Base-by-base conservation (phyloP, 2,888 invertebrate genomes). In the Xanthia icteritia region DNA sequence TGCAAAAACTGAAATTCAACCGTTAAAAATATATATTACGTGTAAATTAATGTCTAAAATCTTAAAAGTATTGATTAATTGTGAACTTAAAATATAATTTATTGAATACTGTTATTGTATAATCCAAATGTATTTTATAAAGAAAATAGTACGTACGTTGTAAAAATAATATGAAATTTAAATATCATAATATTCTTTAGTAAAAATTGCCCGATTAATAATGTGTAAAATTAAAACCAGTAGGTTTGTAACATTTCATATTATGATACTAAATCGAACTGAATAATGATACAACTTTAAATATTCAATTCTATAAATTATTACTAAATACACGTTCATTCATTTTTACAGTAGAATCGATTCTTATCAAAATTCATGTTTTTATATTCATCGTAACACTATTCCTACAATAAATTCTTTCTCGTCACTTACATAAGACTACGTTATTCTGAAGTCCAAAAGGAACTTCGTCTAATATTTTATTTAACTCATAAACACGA, bases 331-430 rank as follows among this genome's bases (percentile, higher is more conserved):
- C 82, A 79, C 71, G 74, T 75, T 81, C 76, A 87, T 86, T 77
- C 63, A 79, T 81, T 89, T 88, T 89, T 91, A 91, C 88, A 90
- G 84, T 90, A 91, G 82, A 86, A 88, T 88, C 81, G 76, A 86
- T 88, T 89, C 86, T 90, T 93, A 92, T 91, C 90, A 93, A 93
- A 92, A 92, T 90, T 89, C 91, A 92, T 81, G 70, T 81, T 80
- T 80, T 90, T 89, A 88, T 88, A 86, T 88, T 87, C 85, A 85
- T 88, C 85, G 87, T 92, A 91, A 88, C 78, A 87, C 91, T 93
- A 93, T 88, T 72, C 84, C 95, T 95, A 95, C 92, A 86, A 91
- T 95, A 95, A 95, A 95, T 95, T 95, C 95, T 93, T 95, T 93
- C 91, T 92, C 89, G 89, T 93, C 91, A 92, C 93, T 95, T 94